Percentiles rank a stretch among this genome's conserved stretches.
Evolutionary conservation across 2,113 vertebrate species (phyloP).

Genomic region (Neoarius graeffei): DNA sequence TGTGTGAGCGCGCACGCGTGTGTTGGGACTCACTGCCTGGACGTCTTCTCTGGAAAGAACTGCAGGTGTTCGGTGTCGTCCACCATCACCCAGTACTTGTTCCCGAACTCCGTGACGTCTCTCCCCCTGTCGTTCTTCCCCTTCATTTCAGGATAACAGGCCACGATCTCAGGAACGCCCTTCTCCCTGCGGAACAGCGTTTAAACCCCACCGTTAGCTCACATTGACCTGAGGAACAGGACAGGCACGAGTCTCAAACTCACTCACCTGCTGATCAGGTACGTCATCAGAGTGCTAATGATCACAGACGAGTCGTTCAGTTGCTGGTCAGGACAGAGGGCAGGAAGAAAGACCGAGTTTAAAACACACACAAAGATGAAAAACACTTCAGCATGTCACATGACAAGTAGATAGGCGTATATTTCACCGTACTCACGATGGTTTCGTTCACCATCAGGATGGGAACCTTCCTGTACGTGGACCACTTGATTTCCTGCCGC

Average conservation of each 20-base stretch:
- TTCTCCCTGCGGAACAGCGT: slow-evolving; percentile 69
- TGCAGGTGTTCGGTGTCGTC: slow-evolving; percentile 72
- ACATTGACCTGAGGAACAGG: not conserved
- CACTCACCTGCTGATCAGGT: slow-evolving; percentile 85
- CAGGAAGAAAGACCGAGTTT: not conserved
- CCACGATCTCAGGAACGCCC: slow-evolving; percentile 78
- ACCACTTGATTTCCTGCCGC: slow-evolving; percentile 93
- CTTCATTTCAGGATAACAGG: slow-evolving; percentile 87
- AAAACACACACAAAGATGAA: not conserved
- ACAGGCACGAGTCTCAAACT: not conserved
- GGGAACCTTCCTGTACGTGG: slow-evolving; percentile 93
- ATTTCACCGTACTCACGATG: slow-evolving; percentile 56
- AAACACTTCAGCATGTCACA: not conserved
- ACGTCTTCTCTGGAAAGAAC: slow-evolving; percentile 80
- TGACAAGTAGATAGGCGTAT: not conserved
- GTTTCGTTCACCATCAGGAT: slow-evolving; percentile 76
- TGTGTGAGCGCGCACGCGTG: not conserved
- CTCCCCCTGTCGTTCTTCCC: slow-evolving; percentile 82
- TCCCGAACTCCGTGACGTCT: slow-evolving; percentile 84
- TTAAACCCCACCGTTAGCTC: not conserved
- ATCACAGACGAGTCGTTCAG: slow-evolving; percentile 96
- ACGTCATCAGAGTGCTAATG: slow-evolving; percentile 89
- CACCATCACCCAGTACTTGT: slow-evolving; percentile 99
- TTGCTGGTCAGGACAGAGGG: slow-evolving; percentile 75
- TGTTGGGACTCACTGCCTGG: slow-evolving; percentile 78